phyloP scores from a whole-genome alignment of 2,113 vertebrate species.

The Pseudorhombus dupliciocellatus region DNA sequence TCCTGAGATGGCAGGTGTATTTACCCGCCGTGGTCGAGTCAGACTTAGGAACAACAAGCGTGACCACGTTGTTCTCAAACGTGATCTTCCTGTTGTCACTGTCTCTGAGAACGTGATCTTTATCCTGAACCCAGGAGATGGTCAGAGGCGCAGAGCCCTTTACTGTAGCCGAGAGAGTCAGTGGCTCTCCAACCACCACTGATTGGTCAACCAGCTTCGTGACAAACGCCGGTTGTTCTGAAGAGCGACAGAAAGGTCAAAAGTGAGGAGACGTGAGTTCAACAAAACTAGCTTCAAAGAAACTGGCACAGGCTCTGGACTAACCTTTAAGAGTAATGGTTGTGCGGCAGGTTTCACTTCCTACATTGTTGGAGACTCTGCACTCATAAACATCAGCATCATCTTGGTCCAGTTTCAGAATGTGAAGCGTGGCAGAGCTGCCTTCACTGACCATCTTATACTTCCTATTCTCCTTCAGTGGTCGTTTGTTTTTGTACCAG shows the following conservation, averaged over 20 bases:
- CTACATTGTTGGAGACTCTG: slow-evolving; percentile 90
- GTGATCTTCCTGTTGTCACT: slow-evolving; percentile 89
- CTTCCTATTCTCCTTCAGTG: slow-evolving; percentile 92
- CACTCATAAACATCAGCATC: slow-evolving; percentile 93
- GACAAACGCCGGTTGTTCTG: slow-evolving; percentile 91
- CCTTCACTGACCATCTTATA: slow-evolving; percentile 89
- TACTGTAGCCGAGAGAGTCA: slow-evolving; percentile 87
- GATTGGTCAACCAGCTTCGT: slow-evolving; percentile 87
- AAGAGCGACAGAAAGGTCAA: slow-evolving; percentile 70
- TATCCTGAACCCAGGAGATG: slow-evolving; percentile 94
- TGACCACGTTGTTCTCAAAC: slow-evolving; percentile 86
- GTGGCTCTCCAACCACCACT: slow-evolving; percentile 85
- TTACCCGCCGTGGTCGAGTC: slow-evolving; percentile 85
- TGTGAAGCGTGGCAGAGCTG: slow-evolving; percentile 85
- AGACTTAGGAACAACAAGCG: slow-evolving; percentile 82
- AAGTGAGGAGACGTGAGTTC: slow-evolving; percentile 61
- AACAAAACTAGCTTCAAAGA: not conserved
- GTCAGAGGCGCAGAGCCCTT: slow-evolving; percentile 89
- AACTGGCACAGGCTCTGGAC: slow-evolving; percentile 44
- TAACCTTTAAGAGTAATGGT: slow-evolving; percentile 90
- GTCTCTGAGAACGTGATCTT: slow-evolving; percentile 92
- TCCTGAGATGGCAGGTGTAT: slow-evolving; percentile 91
- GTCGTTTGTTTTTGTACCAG: slow-evolving; percentile 94
- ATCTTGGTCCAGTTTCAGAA: slow-evolving; percentile 86
- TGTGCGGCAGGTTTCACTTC: slow-evolving; percentile 85